Evolutionary conservation across 2,797 vertebrate genomes (phyloP).

Genomic region (Xenopus petersii): DNA sequence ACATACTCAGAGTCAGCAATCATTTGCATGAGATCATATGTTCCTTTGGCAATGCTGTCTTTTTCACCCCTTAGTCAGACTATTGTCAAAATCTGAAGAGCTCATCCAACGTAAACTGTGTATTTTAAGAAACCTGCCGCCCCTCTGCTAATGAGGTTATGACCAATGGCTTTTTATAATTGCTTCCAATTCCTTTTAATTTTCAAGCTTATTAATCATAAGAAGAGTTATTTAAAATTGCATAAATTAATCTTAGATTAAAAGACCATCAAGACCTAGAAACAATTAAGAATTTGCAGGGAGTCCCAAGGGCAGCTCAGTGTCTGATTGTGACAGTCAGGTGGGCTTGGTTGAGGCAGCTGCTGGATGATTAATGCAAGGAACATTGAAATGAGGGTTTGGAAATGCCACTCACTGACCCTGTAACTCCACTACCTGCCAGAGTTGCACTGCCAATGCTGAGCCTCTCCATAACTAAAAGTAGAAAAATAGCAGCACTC

Average conservation of each 20-base stretch:
- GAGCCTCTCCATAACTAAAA: slow-evolving; percentile 66
- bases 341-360: slow-evolving; percentile 92
- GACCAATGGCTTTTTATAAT: slow-evolving; percentile 97
- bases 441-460: slow-evolving; percentile 68
- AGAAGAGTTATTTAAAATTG: slow-evolving; percentile 99
- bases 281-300: slow-evolving; percentile 98
- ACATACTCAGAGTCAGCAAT: not conserved
- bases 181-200: slow-evolving; percentile 99
- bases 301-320: slow-evolving; percentile 93
- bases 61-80: slow-evolving; percentile 30
- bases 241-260: slow-evolving; percentile 99
- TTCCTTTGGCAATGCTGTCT: slow-evolving; percentile 7
- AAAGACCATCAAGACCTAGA: slow-evolving; percentile 94
- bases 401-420: slow-evolving; percentile 84
- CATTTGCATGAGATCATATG: slow-evolving; percentile 18
- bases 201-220: slow-evolving; percentile 99
- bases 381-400: slow-evolving; percentile 88
- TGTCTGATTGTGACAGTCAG: slow-evolving; percentile 91
- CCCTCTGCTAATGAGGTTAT: slow-evolving; percentile 94
- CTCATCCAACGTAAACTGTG: slow-evolving; percentile 27
- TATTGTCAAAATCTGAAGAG: slow-evolving; percentile 33
- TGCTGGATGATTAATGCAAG: slow-evolving; percentile 95
- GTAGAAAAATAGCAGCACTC: too few relatives aligned
- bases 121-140: slow-evolving; percentile 66
- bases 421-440: slow-evolving; percentile 76